Conservation (phyloP, 2,888 invertebrate species). For the Tipula helvola region DNA sequence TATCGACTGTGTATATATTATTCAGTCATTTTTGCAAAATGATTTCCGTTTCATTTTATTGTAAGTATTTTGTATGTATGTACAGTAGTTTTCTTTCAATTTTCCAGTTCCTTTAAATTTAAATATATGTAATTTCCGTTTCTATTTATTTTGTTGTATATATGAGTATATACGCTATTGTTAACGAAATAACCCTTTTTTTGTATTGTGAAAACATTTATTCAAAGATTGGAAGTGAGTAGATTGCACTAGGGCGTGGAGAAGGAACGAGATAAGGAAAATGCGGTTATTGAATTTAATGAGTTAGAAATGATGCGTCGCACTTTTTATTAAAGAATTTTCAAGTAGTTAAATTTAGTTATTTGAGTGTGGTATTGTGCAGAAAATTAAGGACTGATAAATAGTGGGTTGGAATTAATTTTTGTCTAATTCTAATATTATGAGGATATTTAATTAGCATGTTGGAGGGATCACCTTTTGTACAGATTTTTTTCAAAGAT, state of each 20-base stretch:
- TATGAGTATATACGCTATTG: background rate
- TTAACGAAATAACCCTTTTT: background rate
- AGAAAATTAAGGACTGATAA: too few species aligned
- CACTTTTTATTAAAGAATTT: background rate
- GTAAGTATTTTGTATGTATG: background rate
- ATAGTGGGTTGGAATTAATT: too few species aligned
- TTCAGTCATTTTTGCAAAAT: background rate
- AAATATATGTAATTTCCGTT: background rate
- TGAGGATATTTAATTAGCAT: too few species aligned
- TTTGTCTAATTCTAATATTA: too few species aligned
- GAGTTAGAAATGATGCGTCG: background rate
- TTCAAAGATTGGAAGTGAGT: background rate
- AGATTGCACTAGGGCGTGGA: background rate
- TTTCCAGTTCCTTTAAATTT: slow-evolving; percentile 4
- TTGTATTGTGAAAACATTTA: background rate
- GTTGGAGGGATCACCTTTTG: too few species aligned
- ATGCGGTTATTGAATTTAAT: background rate
- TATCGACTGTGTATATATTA: background rate
- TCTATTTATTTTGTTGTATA: background rate
- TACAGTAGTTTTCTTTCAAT: background rate
- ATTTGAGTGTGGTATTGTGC: background rate
- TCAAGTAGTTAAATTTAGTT: background rate
- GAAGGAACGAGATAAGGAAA: background rate
- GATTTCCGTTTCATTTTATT: background rate
- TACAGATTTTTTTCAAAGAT: too few species aligned